These are phyloP conservation scores for Mactra quadrangularis DNA, from an alignment of 1,140 invertebrate genomes.

Conservation along the genomic window DNA sequence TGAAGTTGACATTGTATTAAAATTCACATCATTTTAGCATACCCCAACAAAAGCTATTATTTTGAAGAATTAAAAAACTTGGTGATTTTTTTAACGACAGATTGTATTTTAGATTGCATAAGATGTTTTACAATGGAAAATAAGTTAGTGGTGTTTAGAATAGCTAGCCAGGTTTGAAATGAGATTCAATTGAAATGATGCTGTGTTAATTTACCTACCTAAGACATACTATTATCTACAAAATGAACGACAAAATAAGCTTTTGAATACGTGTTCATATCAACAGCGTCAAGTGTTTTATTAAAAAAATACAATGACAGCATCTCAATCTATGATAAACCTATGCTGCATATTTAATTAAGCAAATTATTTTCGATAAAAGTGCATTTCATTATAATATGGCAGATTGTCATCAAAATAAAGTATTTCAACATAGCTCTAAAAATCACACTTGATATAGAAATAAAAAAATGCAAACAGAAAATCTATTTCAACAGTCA, in stretches of 20 bases:
- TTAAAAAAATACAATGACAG: background rate
- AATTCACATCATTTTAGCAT: conserved; percentile 28
- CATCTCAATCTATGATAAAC: background rate
- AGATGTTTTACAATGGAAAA: conserved; percentile 47
- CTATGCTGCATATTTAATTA: too few relatives aligned
- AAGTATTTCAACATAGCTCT: too few relatives aligned
- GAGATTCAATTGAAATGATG: background rate
- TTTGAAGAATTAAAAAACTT: conserved; percentile 36
- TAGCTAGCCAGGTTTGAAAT: conserved; percentile 39
- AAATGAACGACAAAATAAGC: background rate
- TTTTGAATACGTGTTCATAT: background rate
- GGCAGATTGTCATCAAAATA: too few relatives aligned
- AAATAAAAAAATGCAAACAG: too few relatives aligned
- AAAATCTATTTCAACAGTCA: too few relatives aligned
- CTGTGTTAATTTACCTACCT: conserved; percentile 22
- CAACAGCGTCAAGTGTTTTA: background rate
- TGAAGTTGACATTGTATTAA: conserved; percentile 60
- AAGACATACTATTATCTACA: background rate
- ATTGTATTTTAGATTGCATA: conserved; percentile 61
- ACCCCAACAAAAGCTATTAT: conserved; percentile 52
- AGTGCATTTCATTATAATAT: too few relatives aligned
- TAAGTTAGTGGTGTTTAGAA: background rate
- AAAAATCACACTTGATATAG: too few relatives aligned
- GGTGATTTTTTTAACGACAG: conserved; percentile 25
- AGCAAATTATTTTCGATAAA: too few relatives aligned